Evolutionary conservation across 1,140 invertebrate species (phyloP), one percentile per base, ranked within the genome.

Genomic region (Drosophila pruinosa): DNA sequence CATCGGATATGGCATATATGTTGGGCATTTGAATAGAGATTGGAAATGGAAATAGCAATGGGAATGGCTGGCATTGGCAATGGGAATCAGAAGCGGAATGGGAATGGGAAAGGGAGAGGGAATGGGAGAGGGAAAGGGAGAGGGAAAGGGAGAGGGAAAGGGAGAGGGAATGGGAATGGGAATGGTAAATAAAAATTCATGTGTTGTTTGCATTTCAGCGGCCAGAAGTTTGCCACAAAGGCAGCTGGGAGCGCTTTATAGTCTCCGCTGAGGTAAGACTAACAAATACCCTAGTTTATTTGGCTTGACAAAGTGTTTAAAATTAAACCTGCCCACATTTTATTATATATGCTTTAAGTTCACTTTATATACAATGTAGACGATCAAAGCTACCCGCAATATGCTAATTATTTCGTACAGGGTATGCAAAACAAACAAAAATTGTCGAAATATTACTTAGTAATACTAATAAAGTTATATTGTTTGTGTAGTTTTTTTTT

Each of bases 381-480:
- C n/a, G n/a, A n/a, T n/a, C n/a, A n/a, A n/a, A n/a, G n/a, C n/a
- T 8, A 48, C 24, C 24, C 45, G 1, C 2, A 10, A 5, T 8
- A 1, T 31, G 4, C 2, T 2, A 14, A 6, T 12, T 10, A n/a
- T 17, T 24, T 4, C 6, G n/a, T 34, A 28, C 6, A 47, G 56
- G 28, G 56, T 59, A 24, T 36, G 15, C 2, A 57, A 36, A 52
- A 34, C n/a, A 67, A 57, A 59, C 50, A 72, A 38, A 39, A 54
- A 15, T 54, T 79, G 39, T 38, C 14, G 41, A 78, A 78, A 83
- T 78, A 78, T 78, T 78, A 82, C 79, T 82, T 78, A 72, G 71
- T 64, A 83, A 83, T 78, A 82, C 62, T 82, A 83, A 78, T 68
- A 78, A 64, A 65, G 21, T 78, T 83, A 63, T 64, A 78, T 68